phyloP scores from a whole-genome alignment of 2,888 invertebrate species.

The Platerodrilus igneus region DNA sequence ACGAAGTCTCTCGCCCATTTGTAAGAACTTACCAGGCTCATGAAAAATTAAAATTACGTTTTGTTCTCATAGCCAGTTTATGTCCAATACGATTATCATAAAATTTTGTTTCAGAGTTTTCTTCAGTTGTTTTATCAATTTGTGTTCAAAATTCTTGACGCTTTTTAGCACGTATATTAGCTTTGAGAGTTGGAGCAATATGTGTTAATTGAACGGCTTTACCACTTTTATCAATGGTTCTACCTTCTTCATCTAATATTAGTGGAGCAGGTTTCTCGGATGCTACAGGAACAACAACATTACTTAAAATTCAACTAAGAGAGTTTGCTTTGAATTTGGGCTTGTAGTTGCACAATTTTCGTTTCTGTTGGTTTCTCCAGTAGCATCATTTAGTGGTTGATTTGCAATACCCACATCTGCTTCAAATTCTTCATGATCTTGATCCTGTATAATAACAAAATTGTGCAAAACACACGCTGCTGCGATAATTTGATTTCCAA shows the following conservation, averaged over 20 bases:
- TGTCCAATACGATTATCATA: slow-evolving; percentile 74
- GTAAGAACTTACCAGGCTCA: slow-evolving; percentile 93
- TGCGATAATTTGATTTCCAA: no score
- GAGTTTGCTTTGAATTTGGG: slow-evolving; percentile 84
- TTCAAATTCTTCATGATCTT: no score
- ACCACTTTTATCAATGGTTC: slow-evolving; percentile 87
- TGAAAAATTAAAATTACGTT: slow-evolving; percentile 83
- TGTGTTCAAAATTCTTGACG: slow-evolving; percentile 85
- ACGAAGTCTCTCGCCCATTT: slow-evolving; percentile 81
- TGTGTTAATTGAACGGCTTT: slow-evolving; percentile 84
- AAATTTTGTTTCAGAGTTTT: slow-evolving; percentile 54
- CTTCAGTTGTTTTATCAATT: slow-evolving; percentile 54
- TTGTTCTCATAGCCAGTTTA: slow-evolving; percentile 63
- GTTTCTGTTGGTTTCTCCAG: slow-evolving; percentile 77
- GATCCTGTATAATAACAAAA: no score
- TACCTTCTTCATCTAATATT: slow-evolving; percentile 88
- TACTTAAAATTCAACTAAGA: slow-evolving; percentile 59
- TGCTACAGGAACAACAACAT: slow-evolving; percentile 43
- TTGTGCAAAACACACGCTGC: no score
- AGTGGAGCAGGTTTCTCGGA: slow-evolving; percentile 77
- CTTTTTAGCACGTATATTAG: slow-evolving; percentile 90
- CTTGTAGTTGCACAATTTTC: slow-evolving; percentile 87
- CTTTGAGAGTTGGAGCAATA: slow-evolving; percentile 89
- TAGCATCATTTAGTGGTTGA: no score
- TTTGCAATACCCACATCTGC: no score